Evolutionary conservation across 2,888 invertebrate species (phyloP).

Genomic region (Nemotelus pantherinus): DNA sequence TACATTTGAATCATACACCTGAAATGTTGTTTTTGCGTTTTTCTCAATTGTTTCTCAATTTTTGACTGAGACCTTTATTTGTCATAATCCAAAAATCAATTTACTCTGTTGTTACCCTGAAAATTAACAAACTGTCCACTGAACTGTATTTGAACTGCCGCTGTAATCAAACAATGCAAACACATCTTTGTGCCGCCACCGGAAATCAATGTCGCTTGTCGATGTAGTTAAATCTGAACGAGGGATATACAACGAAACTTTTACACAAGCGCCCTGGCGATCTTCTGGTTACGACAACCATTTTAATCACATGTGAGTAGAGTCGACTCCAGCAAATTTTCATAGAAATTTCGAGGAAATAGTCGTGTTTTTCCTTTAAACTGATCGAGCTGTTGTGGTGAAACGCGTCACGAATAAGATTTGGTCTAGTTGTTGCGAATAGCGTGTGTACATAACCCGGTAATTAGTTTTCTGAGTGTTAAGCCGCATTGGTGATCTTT

Average conservation of each 20-base stretch:
- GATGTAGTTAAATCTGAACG: constrained; percentile 17
- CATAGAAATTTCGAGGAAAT: constrained; percentile 35
- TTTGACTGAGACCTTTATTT: too few species aligned
- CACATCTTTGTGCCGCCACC: not conserved
- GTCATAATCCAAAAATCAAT: too few species aligned
- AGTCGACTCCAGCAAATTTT: constrained; percentile 51
- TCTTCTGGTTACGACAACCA: constrained; percentile 88
- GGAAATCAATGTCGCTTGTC: constrained; percentile 7
- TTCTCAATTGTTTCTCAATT: too few species aligned
- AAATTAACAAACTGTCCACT: not conserved
- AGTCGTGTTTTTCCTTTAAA: constrained; percentile 30
- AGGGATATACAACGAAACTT: constrained; percentile 24
- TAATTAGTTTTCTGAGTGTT: constrained; percentile 34
- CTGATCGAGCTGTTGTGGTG: constrained; percentile 25
- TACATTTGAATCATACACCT: too few species aligned
- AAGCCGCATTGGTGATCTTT: not conserved
- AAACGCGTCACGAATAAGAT: not conserved
- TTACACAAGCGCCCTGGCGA: constrained; percentile 56
- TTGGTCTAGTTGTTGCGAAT: constrained; percentile 26
- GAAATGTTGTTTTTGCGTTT: too few species aligned
- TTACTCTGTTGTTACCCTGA: too few species aligned
- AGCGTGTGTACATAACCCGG: constrained; percentile 25
- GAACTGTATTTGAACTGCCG: not conserved
- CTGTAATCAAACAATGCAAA: not conserved
- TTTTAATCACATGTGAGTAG: constrained; percentile 90